phyloP scores from a whole-genome alignment of 2,888 invertebrate species.

The Calliopum simillimum region DNA sequence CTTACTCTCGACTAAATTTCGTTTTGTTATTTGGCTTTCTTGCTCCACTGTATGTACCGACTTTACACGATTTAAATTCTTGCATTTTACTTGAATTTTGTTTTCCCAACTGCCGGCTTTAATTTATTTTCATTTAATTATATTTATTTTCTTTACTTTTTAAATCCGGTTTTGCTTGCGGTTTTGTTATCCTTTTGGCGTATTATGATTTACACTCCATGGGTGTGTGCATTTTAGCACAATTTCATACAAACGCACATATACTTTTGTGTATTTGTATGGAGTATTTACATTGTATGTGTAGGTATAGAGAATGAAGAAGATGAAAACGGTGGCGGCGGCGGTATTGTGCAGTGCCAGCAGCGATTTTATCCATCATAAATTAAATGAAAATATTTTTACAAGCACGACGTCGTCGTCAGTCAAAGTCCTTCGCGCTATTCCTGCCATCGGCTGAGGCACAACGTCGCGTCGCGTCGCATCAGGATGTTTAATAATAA shows the following conservation, averaged over 20 bases:
- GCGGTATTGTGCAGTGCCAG: neutral
- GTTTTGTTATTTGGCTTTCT: no score
- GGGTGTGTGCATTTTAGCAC: neutral
- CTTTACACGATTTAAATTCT: neutral
- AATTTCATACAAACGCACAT: neutral
- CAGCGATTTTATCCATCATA: slow-evolving; percentile 57
- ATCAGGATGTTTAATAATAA: slow-evolving; percentile 12
- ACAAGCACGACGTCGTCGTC: slow-evolving; percentile 47
- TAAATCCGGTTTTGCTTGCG: slow-evolving; percentile 34
- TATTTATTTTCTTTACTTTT: slow-evolving; percentile 37
- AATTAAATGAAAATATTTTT: slow-evolving; percentile 64
- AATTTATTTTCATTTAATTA: slow-evolving; percentile 23
- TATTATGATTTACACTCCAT: slow-evolving; percentile 20
- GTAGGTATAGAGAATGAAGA: neutral
- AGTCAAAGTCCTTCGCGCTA: neutral
- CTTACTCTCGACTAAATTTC: no score
- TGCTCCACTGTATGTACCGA: no score
- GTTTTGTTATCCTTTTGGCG: slow-evolving; percentile 33
- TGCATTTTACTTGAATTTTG: neutral
- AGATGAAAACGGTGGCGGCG: neutral
- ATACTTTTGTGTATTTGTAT: neutral
- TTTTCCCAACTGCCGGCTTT: neutral
- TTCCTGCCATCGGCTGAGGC: no score
- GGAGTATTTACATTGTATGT: neutral
- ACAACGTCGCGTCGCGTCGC: no score